A percentile compares a stretch with the other conserved stretches of the same genome.
Conservation (phyloP, 2,797 vertebrate genomes). For the Propithecus perrieri region DNA sequence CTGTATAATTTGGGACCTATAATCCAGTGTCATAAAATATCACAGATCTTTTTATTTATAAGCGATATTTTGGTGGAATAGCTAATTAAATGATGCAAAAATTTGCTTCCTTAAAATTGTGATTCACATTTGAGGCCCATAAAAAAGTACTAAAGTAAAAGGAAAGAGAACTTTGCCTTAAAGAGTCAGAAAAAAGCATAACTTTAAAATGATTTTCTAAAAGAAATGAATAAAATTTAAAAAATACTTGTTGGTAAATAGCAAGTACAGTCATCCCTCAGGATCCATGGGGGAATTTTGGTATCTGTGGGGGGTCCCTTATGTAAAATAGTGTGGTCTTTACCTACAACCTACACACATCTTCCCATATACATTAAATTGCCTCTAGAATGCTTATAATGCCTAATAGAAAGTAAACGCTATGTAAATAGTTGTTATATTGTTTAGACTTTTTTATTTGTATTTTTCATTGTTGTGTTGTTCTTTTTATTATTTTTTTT, state of each 20-base stretch:
- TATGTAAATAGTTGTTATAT: not conserved
- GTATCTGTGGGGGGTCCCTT: too few relatives aligned
- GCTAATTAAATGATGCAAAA: conserved; percentile 48
- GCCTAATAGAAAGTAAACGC: not conserved
- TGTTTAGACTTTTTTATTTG: not conserved
- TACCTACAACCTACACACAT: not conserved
- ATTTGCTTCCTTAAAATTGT: conserved; percentile 52
- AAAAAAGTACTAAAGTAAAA: conserved; percentile 56
- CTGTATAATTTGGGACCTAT: not conserved
- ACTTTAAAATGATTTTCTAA: conserved; percentile 25
- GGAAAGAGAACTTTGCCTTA: conserved; percentile 49
- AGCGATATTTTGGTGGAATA: conserved; percentile 7
- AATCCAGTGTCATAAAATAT: conserved; percentile 32
- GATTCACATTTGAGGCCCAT: conserved; percentile 48
- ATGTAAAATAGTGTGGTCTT: not conserved
- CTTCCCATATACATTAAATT: not conserved
- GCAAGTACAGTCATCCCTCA: not conserved
- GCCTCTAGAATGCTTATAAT: not conserved
- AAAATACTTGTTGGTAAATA: not conserved
- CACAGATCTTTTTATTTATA: conserved; percentile 44
- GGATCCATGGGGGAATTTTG: not conserved
- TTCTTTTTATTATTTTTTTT: not conserved
- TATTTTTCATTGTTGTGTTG: not conserved
- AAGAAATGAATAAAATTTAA: not conserved
- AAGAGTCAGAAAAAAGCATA: conserved; percentile 1